Evolutionary conservation across 2,797 vertebrate genomes (phyloP).

Genomic region (Myripristis jacobus): DNA sequence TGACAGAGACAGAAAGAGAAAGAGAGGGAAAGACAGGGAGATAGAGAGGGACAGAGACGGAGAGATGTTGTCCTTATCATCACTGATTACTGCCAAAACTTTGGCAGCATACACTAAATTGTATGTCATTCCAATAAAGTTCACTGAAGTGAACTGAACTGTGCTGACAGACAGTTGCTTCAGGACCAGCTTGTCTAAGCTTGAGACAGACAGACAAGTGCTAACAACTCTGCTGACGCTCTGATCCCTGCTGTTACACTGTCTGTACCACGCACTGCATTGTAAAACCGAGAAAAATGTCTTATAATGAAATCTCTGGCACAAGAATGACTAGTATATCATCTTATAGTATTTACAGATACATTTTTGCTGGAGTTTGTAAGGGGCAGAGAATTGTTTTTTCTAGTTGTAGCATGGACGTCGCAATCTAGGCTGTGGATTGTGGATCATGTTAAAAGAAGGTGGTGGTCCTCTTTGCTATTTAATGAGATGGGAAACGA

Average conservation of each 20-base stretch:
- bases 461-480: too few species aligned
- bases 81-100: too few species aligned
- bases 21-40: background rate
- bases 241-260: slow-evolving; percentile 4
- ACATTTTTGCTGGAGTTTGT: too few species aligned
- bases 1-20: background rate
- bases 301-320: background rate
- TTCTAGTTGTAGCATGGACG: too few species aligned
- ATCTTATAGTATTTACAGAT: background rate
- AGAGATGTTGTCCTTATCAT: too few species aligned
- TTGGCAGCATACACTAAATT: too few species aligned
- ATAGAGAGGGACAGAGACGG: background rate
- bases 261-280: background rate
- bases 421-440: too few species aligned
- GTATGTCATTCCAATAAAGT: too few species aligned
- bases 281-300: background rate
- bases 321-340: background rate
- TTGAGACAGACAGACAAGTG: slow-evolving; percentile 8
- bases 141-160: too few species aligned
- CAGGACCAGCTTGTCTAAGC: background rate
- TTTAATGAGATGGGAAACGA: too few species aligned
- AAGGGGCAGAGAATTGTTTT: too few species aligned
- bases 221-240: background rate
- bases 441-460: too few species aligned
- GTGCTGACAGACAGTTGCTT: background rate